These are phyloP conservation scores for Cassiopea andromeda DNA, from an alignment of 30 jellyfish, hydroid and myxozoan genomes.

Conservation along the genomic window DNA sequence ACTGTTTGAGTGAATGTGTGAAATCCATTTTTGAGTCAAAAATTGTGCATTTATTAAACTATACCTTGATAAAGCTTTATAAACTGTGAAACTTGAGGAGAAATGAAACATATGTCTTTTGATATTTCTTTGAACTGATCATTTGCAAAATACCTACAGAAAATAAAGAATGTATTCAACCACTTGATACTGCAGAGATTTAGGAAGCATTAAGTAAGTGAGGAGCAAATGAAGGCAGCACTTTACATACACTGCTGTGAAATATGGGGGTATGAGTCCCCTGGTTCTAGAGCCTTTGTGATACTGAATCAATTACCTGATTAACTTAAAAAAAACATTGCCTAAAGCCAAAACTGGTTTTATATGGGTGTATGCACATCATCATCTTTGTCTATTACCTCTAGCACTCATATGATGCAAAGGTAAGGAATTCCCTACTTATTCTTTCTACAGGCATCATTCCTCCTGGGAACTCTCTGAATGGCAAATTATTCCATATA, in stretches of 20 bases:
- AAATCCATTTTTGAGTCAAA: not conserved
- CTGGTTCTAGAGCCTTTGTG: not conserved
- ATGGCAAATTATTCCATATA: no score
- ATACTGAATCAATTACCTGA: not conserved
- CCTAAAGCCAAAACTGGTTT: not conserved
- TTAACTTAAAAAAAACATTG: no score
- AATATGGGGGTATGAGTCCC: not conserved
- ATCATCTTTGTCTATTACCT: no score
- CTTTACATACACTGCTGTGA: not conserved
- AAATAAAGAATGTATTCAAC: not conserved
- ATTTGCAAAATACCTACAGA: constrained; percentile 61
- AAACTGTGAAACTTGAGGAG: constrained; percentile 80
- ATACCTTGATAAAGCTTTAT: constrained; percentile 64
- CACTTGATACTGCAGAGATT: not conserved
- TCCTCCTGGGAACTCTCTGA: no score
- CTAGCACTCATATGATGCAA: no score
- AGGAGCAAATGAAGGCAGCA: not conserved
- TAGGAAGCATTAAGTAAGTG: not conserved
- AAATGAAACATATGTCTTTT: constrained; percentile 28
- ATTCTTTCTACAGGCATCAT: no score
- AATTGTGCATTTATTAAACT: not conserved
- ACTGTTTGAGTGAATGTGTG: not conserved
- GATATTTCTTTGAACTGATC: constrained; percentile 53
- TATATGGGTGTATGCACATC: no score
- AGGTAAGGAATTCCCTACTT: no score